Percentiles rank a stretch among this genome's conserved stretches.
Evolutionary conservation across 2,113 vertebrate species (phyloP).

Genomic region (Vulpes lagopus): DNA sequence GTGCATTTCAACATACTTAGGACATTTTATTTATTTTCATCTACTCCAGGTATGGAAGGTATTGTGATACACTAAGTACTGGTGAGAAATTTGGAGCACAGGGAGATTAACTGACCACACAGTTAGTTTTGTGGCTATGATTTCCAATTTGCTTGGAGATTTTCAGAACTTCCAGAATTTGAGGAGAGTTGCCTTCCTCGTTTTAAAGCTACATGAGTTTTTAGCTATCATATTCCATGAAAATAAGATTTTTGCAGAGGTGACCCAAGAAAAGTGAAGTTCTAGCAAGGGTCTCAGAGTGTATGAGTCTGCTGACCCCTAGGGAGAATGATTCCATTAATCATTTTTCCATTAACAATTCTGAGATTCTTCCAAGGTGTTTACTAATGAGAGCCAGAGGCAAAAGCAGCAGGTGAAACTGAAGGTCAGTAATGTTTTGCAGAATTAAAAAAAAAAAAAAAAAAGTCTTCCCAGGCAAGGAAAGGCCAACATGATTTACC

Average conservation of each 20-base stretch:
- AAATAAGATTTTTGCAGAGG: constrained; percentile 18
- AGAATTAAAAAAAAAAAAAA: background rate
- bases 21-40: background rate
- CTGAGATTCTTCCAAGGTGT: constrained; percentile 71
- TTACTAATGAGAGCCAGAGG: constrained; percentile 74
- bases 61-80: background rate
- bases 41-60: background rate
- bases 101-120: background rate
- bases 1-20: background rate
- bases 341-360: constrained; percentile 67
- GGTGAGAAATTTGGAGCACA: background rate
- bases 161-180: background rate
- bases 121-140: background rate
- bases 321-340: constrained; percentile 75
- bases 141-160: background rate
- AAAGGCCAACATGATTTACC: background rate
- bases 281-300: background rate
- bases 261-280: constrained; percentile 4
- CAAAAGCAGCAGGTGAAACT: constrained; percentile 59
- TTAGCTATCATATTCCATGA: background rate
- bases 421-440: constrained; percentile 20
- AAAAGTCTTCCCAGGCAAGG: background rate
- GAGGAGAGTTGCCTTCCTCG: background rate
- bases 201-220: background rate
- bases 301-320: constrained; percentile 19